phyloP scores from a whole-genome alignment of 2,888 invertebrate species.

The Netelia virgata region DNA sequence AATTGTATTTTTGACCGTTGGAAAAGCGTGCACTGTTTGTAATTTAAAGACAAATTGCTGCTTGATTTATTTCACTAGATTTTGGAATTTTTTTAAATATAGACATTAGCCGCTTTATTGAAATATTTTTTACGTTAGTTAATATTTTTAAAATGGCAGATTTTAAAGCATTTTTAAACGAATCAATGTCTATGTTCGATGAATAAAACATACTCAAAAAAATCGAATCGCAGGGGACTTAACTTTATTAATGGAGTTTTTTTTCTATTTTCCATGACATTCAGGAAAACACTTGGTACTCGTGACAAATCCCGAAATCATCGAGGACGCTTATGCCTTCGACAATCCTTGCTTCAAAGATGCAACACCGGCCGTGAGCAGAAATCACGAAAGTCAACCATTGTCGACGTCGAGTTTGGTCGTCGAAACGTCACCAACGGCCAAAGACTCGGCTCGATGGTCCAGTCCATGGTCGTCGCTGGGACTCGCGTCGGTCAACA shows the following conservation, averaged over 20 bases:
- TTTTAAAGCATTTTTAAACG: too few relatives aligned
- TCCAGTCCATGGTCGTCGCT: constrained; percentile 85
- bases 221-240: background rate
- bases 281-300: constrained; percentile 91
- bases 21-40: too few relatives aligned
- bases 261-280: constrained; percentile 71
- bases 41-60: too few relatives aligned
- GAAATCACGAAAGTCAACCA: constrained; percentile 77
- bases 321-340: constrained; percentile 92
- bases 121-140: too few relatives aligned
- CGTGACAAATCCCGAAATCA: constrained; percentile 91
- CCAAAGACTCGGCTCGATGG: constrained; percentile 79
- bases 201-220: background rate
- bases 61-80: too few relatives aligned
- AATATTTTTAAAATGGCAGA: too few relatives aligned
- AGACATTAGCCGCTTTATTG: too few relatives aligned
- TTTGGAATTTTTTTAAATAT: too few relatives aligned
- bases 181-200: too few relatives aligned
- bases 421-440: constrained; percentile 69
- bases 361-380: constrained; percentile 83
- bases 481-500: constrained; percentile 82
- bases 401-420: constrained; percentile 73
- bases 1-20: too few relatives aligned
- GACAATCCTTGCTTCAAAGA: constrained; percentile 92
- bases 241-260: constrained; percentile 40